Conservation (phyloP, 2,113 vertebrate genomes). For the Gorsachius goisagi region DNA sequence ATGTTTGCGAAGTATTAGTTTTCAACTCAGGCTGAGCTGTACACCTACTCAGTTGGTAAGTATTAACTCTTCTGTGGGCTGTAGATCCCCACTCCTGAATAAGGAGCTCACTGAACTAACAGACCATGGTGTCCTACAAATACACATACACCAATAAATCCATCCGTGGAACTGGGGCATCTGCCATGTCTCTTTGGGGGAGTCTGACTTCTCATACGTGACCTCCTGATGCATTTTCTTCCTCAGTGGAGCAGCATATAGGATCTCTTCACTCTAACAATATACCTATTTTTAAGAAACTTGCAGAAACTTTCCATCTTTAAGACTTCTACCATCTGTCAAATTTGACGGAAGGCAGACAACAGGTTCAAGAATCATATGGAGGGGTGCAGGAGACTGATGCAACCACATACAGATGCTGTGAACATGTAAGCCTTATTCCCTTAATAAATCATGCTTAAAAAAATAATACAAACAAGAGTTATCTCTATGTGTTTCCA, state of each 20-base stretch:
- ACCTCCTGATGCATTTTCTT: background rate
- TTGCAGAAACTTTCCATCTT: background rate
- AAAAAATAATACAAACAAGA: background rate
- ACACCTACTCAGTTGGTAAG: background rate
- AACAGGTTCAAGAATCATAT: background rate
- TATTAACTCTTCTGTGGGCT: background rate
- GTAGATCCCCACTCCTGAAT: background rate
- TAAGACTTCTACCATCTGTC: background rate
- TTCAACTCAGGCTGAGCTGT: background rate
- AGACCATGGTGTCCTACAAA: background rate
- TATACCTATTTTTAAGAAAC: background rate
- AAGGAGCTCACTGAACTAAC: background rate
- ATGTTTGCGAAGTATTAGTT: background rate
- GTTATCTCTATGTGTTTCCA: background rate
- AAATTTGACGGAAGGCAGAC: background rate
- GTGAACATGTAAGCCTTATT: background rate
- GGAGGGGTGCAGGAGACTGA: background rate
- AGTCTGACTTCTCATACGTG: background rate
- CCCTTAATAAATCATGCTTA: background rate
- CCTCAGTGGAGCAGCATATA: background rate
- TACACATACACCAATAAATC: background rate
- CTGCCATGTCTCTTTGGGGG: background rate
- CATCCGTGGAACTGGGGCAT: background rate
- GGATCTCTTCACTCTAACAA: background rate
- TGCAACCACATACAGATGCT: background rate